Base-by-base conservation (phyloP, 2,797 vertebrate genomes). In the Oreochromis mossambicus region DNA sequence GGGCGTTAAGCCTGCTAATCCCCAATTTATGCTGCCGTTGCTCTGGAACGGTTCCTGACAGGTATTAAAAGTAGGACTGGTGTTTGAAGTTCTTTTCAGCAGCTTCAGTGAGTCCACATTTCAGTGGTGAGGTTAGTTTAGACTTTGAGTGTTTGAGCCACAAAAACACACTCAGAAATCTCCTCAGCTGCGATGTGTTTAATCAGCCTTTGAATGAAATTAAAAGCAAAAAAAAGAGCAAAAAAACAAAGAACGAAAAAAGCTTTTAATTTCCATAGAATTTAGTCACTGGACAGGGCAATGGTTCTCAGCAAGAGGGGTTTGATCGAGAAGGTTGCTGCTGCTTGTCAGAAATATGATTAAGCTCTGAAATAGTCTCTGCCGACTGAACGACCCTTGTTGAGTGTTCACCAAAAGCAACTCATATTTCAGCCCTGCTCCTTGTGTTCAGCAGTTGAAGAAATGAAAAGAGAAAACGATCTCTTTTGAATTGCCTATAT, bases 251-350 rank as follows among this genome's bases (percentile, higher is more conserved):
- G 6, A 10, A 21, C 79, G 80, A 87, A 79, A 66, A 76, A 78
- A 70, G n/a, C 17, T n/a, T 73, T 76, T 85, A 48, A 89, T 92
- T 93, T 89, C 46, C 84, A 91, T 92, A 85, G 63, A 85, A 86
- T 86, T 87, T 75, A 48, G 26, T 81, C 48, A 80, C 50, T 2
- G 68, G 43, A 29, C 1, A 24, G 9, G 43, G 24, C 58, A 36
- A 7, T 83, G 81, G 56, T 54, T 83, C 77, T 82, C 81, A 81
- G 86, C n/a, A 19, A 83, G 54, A 21, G 46, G n/a, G 70, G 48
- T 50, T 83, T 86, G 79, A 89, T 81, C 5, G 24, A 86, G 81
- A 80, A 55, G 68, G 77, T 73, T 88, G 88, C 90, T 50, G 3
- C 41, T 84, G 50, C 79, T 83, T 63, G 83, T 88, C 87, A 86